Percentiles rank a stretch among this genome's conserved stretches.
Conservation (phyloP, 2,797 vertebrate genomes). For the Avahi laniger region DNA sequence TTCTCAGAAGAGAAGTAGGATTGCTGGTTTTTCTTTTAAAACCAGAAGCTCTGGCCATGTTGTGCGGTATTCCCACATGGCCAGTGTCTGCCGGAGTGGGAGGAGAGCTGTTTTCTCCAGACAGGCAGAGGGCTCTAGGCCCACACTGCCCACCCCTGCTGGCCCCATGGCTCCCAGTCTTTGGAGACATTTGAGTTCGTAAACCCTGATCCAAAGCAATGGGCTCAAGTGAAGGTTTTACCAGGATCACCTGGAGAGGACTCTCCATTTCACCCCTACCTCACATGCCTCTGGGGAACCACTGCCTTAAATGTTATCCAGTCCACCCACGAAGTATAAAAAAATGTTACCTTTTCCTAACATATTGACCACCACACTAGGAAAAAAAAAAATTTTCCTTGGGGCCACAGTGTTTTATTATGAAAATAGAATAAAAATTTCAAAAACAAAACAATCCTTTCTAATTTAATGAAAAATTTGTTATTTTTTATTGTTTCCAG, state of each 20-base stretch:
- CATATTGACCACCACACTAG: no score
- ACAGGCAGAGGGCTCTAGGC: background rate
- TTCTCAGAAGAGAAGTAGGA: background rate
- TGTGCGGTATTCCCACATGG: background rate
- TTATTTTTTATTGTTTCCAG: no score
- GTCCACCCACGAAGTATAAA: background rate
- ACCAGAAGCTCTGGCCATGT: background rate
- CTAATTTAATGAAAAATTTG: no score
- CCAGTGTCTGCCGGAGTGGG: background rate
- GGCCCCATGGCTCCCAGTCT: background rate
- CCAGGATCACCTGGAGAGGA: background rate
- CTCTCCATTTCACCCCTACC: no score
- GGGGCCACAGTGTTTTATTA: no score
- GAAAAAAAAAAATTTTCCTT: no score
- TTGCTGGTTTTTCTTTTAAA: constrained; percentile 34
- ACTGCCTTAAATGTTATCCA: background rate
- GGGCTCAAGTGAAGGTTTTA: background rate
- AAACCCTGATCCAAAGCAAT: background rate
- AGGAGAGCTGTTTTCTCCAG: background rate
- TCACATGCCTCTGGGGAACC: background rate
- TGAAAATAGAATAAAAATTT: no score
- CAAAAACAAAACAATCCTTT: no score
- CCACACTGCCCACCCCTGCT: background rate
- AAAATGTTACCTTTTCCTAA: background rate
- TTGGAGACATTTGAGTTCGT: background rate